Evolutionary conservation across 64 coral and sea anemone species (phyloP), one percentile per base, ranked within the genome.

Genomic region (Stylophora pistillata): DNA sequence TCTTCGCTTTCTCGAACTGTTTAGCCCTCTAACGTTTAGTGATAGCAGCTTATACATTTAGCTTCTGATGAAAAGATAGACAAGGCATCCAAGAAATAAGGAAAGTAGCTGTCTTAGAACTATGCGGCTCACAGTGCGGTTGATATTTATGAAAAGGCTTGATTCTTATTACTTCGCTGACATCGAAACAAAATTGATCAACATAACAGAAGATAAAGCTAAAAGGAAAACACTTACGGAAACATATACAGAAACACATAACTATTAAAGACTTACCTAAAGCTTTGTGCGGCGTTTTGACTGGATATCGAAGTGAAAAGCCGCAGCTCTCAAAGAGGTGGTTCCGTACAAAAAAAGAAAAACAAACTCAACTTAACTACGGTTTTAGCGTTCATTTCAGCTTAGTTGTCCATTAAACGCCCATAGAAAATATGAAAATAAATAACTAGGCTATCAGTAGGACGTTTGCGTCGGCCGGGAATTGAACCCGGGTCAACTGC

Each of bases 1-100:
- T 54, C 81, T 85, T 60, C 81, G 60, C 66, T 85, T 85, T 71
- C 81, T 85, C 10, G 30, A 85, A 41, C 32, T 85, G 41, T 82
- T 85, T 85, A 85, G 81, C 30, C 81, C 81, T 85, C 60, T 85
- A 30, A 85, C 23, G 26, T 84, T 84, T 27, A 84, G 64, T 84
- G 58, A 84, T 70, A 66, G 26, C 66, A 85, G 47, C n/a, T 85
- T 85, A 78, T 76, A 78, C 55, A 78, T 78, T 56, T 78, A 30
- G 55, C 28, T 78, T 78, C 74, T 56, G 21, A 58, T 57, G 4
- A 28, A 56, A 58, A 57, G 53, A 78, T 25, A 78, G 53, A 78
- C 10, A n/a, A 15, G 59, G 13, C 16, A 62, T 62, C 59, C 59
- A 62, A 62, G 59, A 62, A 62, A 62, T 62, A 62, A 62, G 0